Conservation (phyloP, 2,888 invertebrate species). For the Nymphalis c-album region DNA sequence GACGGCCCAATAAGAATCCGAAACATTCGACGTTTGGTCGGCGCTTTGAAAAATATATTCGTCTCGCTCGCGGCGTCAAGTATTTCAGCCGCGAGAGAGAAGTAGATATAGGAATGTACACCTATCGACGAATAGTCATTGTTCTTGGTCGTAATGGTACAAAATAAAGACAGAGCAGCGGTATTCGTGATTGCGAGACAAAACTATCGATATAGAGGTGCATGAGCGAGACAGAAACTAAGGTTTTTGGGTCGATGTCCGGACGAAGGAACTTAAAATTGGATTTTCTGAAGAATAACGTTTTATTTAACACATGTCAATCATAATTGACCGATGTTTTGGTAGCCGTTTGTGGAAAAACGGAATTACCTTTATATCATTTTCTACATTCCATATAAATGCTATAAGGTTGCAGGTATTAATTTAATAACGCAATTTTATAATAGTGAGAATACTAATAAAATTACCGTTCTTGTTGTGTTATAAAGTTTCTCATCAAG, state of each 20-base stretch:
- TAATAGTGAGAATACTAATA: conserved; percentile 14
- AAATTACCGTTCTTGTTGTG: conserved; percentile 1
- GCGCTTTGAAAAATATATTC: conserved; percentile 47
- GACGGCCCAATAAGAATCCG: conserved; percentile 75
- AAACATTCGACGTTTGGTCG: conserved; percentile 62
- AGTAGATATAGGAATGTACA: conserved; percentile 65
- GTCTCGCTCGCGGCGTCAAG: conserved; percentile 57
- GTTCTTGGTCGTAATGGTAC: conserved; percentile 80
- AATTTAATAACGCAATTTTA: conserved; percentile 13
- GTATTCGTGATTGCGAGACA: conserved; percentile 79
- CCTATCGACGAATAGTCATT: conserved; percentile 75
- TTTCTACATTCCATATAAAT: conserved; percentile 19
- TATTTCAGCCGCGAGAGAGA: conserved; percentile 53
- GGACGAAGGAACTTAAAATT: conserved; percentile 76
- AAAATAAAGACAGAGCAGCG: conserved; percentile 80
- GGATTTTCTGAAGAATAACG: conserved; percentile 70
- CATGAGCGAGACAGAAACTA: conserved; percentile 62
- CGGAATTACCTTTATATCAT: conserved; percentile 3
- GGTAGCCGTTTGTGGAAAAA: neutral
- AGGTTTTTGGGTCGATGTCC: conserved; percentile 80
- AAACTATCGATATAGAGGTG: conserved; percentile 54
- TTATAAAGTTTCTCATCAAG: conserved; percentile 3
- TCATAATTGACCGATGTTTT: conserved; percentile 27
- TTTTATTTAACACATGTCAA: conserved; percentile 52
- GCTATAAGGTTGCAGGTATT: conserved; percentile 11